Evolutionary conservation across 2,113 vertebrate genomes (phyloP).

Genomic region (Grammomys dolichurus): DNA sequence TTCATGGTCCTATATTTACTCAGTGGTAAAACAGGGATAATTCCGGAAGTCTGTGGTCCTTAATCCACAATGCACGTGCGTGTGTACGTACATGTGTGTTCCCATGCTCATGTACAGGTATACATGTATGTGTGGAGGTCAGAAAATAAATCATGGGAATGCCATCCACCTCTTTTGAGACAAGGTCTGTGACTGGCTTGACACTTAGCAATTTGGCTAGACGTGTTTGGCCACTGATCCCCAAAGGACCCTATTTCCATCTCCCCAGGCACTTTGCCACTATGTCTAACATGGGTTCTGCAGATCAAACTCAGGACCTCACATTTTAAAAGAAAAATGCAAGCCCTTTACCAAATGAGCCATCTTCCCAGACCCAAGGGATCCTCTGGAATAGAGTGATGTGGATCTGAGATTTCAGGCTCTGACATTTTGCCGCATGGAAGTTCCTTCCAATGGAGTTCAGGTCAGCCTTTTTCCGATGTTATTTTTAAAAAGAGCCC

Average conservation of each 20-base stretch:
- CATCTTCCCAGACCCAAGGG: neutral
- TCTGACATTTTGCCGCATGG: neutral
- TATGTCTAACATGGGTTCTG: neutral
- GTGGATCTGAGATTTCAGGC: neutral
- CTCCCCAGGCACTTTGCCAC: neutral
- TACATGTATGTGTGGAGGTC: neutral
- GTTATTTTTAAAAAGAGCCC: neutral
- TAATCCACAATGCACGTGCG: neutral
- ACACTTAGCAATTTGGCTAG: neutral
- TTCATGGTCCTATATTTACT: no score
- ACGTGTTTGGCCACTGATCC: neutral
- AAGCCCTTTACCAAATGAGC: neutral
- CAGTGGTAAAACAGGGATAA: neutral
- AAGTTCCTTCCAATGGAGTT: neutral
- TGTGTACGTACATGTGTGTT: neutral
- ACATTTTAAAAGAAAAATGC: neutral
- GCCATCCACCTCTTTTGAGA: neutral
- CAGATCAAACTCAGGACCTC: neutral
- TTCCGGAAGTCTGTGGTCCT: neutral
- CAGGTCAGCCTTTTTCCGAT: neutral
- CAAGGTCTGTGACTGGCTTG: neutral
- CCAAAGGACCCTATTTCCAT: neutral
- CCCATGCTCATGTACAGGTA: neutral
- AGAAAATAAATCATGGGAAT: neutral
- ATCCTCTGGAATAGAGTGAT: no score